Conservation (phyloP, 2,888 invertebrate species). For the Zootermopsis nevadensis region DNA sequence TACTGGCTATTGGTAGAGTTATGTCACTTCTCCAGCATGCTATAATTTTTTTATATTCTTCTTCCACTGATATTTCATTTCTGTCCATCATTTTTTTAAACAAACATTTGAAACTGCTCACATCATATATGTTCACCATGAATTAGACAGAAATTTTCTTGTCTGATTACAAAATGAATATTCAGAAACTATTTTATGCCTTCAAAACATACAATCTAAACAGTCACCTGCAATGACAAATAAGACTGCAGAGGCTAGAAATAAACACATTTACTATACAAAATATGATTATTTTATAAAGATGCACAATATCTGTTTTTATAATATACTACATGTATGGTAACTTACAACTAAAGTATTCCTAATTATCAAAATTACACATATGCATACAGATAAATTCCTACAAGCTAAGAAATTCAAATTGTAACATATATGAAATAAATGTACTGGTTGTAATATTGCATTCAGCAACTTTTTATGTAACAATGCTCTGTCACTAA, state of each 20-base stretch:
- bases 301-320: not conserved
- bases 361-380: constrained; percentile 4
- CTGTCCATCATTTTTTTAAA: too few species aligned
- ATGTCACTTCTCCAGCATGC: too few species aligned
- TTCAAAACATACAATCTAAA: not conserved
- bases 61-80: too few species aligned
- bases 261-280: not conserved
- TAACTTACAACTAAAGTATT: not conserved
- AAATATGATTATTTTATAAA: not conserved
- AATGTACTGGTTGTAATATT: not conserved
- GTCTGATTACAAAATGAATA: not conserved
- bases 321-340: not conserved
- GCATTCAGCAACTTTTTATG: not conserved
- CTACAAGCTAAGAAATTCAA: constrained; percentile 21
- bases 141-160: too few species aligned
- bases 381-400: not conserved
- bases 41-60: too few species aligned
- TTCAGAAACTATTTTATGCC: not conserved
- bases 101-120: too few species aligned
- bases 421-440: not conserved
- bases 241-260: not conserved
- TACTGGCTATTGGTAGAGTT: too few species aligned
- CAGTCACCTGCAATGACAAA: not conserved
- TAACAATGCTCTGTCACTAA: not conserved
- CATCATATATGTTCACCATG: too few species aligned